These are phyloP conservation scores for Ammodytes marinus DNA, from an alignment of 2,113 vertebrate species.

Conservation along the genomic window DNA sequence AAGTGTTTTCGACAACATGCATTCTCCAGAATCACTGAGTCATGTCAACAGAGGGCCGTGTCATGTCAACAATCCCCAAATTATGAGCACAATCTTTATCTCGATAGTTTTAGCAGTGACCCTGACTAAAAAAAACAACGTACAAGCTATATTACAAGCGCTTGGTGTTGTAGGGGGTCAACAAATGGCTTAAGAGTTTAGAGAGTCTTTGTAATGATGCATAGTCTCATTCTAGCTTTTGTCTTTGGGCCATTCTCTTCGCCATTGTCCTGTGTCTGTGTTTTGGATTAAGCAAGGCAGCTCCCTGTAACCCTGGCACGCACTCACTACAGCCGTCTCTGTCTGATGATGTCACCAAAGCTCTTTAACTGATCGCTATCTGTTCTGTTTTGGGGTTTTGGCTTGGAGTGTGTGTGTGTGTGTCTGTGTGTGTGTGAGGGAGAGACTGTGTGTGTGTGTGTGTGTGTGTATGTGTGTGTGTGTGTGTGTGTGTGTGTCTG, in stretches of 20 bases:
- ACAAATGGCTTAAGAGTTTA: constrained; percentile 71
- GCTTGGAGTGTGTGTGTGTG: constrained; percentile 37
- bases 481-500: no score
- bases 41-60: neutral
- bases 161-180: constrained; percentile 59
- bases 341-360: constrained; percentile 85
- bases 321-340: constrained; percentile 71
- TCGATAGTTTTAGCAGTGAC: neutral
- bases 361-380: constrained; percentile 83
- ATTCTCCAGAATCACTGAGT: no score
- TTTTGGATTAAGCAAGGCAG: constrained; percentile 70
- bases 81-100: neutral
- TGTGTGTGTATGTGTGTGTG: no score
- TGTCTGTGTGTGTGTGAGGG: no score
- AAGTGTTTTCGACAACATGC: no score
- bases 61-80: no score
- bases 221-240: constrained; percentile 69
- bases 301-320: constrained; percentile 65
- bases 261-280: constrained; percentile 69
- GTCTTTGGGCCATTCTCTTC: constrained; percentile 55
- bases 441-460: no score
- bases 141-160: constrained; percentile 32
- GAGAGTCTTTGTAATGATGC: constrained; percentile 75
- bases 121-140: constrained; percentile 3
- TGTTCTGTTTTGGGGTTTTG: constrained; percentile 68